These are phyloP conservation scores for Ormyrus nitidulus DNA, from an alignment of 2,888 invertebrate species.

Conservation along the genomic window DNA sequence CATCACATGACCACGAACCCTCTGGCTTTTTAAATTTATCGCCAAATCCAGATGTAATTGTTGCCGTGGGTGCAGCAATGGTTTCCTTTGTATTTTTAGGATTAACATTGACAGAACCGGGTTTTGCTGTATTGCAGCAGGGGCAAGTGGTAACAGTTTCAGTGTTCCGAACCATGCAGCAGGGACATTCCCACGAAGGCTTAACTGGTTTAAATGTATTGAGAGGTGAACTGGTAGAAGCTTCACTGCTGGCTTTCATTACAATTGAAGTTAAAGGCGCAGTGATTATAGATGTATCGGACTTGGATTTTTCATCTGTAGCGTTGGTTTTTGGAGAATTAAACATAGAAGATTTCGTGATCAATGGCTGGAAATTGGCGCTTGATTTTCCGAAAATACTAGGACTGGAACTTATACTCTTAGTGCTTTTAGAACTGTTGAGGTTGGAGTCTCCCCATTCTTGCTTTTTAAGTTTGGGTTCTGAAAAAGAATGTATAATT, in stretches of 20 bases:
- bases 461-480: neutral
- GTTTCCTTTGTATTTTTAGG: constrained; percentile 41
- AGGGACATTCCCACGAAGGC: constrained; percentile 82
- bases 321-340: neutral
- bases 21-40: constrained; percentile 73
- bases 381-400: constrained; percentile 20
- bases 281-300: neutral
- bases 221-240: neutral
- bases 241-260: neutral
- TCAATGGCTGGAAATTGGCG: neutral
- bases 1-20: constrained; percentile 78
- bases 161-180: constrained; percentile 80
- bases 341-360: neutral
- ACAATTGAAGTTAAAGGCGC: neutral
- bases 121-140: constrained; percentile 77
- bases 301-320: constrained; percentile 2
- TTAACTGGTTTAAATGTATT: constrained; percentile 73
- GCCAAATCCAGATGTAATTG: constrained; percentile 63
- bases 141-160: constrained; percentile 75
- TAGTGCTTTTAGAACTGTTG: neutral
- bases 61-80: constrained; percentile 24
- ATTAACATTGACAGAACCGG: constrained; percentile 58
- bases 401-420: neutral
- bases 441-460: neutral
- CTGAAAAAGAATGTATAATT: neutral